Percentiles rank a stretch among this genome's conserved stretches.
phyloP scores from a whole-genome alignment of 1,140 invertebrate species.

The Hylaeus anthracinus region DNA sequence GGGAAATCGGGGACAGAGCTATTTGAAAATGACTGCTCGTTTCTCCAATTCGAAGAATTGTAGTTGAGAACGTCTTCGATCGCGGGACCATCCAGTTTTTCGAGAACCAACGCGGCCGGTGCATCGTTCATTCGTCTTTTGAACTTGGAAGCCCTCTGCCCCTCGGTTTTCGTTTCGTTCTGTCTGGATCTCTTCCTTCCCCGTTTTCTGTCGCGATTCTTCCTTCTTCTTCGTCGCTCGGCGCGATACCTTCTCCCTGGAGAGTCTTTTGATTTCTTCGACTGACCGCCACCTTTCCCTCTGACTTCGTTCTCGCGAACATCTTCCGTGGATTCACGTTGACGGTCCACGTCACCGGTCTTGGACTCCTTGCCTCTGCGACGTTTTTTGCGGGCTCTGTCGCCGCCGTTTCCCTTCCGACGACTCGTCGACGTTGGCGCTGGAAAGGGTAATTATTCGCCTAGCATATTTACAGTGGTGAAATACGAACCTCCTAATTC shows the following conservation, averaged over 20 bases:
- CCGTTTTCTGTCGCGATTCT: constrained; percentile 53
- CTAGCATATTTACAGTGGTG: background rate
- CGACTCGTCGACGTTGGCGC: constrained; percentile 10
- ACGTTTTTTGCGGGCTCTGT: constrained; percentile 59
- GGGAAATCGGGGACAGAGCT: background rate
- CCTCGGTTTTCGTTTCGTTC: constrained; percentile 23
- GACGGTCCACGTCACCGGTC: background rate
- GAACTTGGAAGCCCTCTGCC: constrained; percentile 36
- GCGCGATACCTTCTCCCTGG: constrained; percentile 60
- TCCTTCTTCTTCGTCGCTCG: constrained; percentile 65
- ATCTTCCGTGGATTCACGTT: constrained; percentile 8
- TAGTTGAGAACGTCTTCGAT: background rate
- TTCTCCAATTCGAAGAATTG: constrained; percentile 4
- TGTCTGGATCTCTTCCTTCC: constrained; percentile 46
- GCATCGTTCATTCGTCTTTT: constrained; percentile 53
- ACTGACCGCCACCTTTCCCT: constrained; percentile 20
- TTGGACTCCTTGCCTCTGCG: constrained; percentile 55
- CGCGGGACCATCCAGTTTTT: background rate
- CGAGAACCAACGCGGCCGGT: background rate
- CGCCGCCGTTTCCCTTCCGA: constrained; percentile 18
- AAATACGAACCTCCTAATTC: too few species aligned
- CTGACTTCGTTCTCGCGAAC: constrained; percentile 54
- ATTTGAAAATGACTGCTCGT: background rate
- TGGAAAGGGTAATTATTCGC: background rate
- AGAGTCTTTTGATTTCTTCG: constrained; percentile 55